These are phyloP conservation scores for Deilephila elpenor DNA, from an alignment of 2,888 invertebrate genomes.

Conservation along the genomic window DNA sequence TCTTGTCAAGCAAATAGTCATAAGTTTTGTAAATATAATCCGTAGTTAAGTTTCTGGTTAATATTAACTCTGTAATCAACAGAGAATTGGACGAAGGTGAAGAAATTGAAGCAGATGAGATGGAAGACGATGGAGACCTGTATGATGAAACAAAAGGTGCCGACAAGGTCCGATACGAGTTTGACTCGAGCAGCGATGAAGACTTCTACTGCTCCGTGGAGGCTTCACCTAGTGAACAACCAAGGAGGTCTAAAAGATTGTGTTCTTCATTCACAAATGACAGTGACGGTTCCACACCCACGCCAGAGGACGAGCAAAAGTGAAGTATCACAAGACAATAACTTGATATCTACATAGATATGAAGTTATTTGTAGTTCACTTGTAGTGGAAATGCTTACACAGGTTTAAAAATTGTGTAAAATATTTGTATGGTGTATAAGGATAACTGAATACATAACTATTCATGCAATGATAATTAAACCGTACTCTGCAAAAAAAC, in stretches of 20 bases:
- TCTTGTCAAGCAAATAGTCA: no score
- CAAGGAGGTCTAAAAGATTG: conserved; percentile 61
- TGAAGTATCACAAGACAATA: conserved; percentile 41
- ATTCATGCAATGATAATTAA: background rate
- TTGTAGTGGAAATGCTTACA: conserved; percentile 6
- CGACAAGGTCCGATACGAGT: conserved; percentile 69
- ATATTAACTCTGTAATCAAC: conserved; percentile 7
- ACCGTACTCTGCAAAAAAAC: no score
- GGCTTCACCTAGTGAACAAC: conserved; percentile 50
- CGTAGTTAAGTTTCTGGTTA: no score
- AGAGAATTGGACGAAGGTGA: conserved; percentile 52
- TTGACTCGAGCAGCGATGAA: conserved; percentile 59
- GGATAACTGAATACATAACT: background rate
- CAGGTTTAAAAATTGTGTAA: conserved; percentile 9
- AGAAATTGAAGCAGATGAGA: conserved; percentile 37
- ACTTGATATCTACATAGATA: conserved; percentile 14
- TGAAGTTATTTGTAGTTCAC: conserved; percentile 25
- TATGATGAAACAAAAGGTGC: conserved; percentile 76
- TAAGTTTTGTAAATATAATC: no score
- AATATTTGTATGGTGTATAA: background rate
- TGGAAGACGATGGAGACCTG: conserved; percentile 54
- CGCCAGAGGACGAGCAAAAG: conserved; percentile 56
- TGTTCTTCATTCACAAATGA: conserved; percentile 56
- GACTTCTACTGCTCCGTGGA: conserved; percentile 63
- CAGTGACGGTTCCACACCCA: conserved; percentile 50